Base-by-base conservation (phyloP, 2,888 invertebrate species). In the Ectobius pallidus region DNA sequence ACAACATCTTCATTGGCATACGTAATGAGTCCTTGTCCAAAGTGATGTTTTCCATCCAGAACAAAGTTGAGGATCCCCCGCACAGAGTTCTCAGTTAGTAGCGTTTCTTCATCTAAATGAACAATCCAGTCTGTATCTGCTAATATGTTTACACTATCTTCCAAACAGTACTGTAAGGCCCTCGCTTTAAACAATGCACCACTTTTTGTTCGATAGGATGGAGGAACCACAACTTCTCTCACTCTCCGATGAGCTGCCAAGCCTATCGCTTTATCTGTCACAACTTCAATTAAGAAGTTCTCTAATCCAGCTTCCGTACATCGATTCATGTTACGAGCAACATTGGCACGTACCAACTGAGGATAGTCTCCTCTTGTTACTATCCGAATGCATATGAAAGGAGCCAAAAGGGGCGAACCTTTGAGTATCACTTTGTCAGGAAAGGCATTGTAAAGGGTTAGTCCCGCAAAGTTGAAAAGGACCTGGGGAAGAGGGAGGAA, bases 1-100 rank as follows among this genome's bases (percentile, higher is more conserved):
- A 97, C 95, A 77, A 98, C 92, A 81, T 95, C 92, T 83, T 97
- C 97, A 85, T 96, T 97, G 4, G 97, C 97, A 85, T 98, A 98
- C 2, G 96, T 97, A 75, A 97, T 96, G 68, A 97, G 85, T 3
- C 97, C 97, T 85, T 98, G 98, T 0, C 97, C 97, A 85, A 97
- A 97, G 75, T 95, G 94, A 85, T 96, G 93, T 81, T 94, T 95
- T 0, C 97, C 97, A 84, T 97, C 96, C 77, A 92, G 86, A 25
- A 96, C 95, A 87, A 98, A 98, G 82, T 98, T 98, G 49, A 98
- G 85, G 79, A 98, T 92, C 11, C 96, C 96, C 70, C 91, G 87
- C 67, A 97, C 91, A 58, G 95, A 92, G 82, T 97, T 96, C 80
- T 95, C 95, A 6, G 97, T 97, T 32, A 98, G 85, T 70, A 98